Conservation (phyloP, 1,140 invertebrate species). For the Drosophila ogumai region DNA sequence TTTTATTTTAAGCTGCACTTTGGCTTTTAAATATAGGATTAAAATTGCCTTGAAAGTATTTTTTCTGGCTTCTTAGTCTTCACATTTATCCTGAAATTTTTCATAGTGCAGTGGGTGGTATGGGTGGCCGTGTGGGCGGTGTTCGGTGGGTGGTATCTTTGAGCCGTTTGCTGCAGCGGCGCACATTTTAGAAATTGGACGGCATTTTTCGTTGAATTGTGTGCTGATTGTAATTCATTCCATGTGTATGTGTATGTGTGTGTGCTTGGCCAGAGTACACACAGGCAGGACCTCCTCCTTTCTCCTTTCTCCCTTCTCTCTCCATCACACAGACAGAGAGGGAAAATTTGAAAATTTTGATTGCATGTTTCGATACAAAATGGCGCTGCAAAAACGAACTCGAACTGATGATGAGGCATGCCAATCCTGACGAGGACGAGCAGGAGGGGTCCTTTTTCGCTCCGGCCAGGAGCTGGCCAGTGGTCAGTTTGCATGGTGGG, state of each 20-base stretch:
- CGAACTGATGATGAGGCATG: constrained; percentile 80
- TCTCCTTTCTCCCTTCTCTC: neutral
- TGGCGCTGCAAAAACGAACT: constrained; percentile 73
- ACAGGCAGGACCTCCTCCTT: constrained; percentile 23
- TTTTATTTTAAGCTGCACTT: neutral
- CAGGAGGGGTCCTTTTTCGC: constrained; percentile 26
- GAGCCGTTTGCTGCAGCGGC: constrained; percentile 37
- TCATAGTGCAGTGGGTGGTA: neutral
- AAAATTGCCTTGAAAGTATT: neutral
- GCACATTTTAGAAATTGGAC: constrained; percentile 82
- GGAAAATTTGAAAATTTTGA: constrained; percentile 84
- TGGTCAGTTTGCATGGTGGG: constrained; percentile 3
- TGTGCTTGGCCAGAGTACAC: constrained; percentile 56
- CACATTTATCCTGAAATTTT: neutral
- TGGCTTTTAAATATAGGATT: rapidly evolving
- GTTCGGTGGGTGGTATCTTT: constrained; percentile 3
- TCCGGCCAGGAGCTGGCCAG: constrained; percentile 50
- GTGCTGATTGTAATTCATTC: constrained; percentile 83
- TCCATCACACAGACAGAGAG: constrained; percentile 51
- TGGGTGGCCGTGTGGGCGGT: constrained; percentile 12
- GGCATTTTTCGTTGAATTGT: constrained; percentile 84
- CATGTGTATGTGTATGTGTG: constrained; percentile 54
- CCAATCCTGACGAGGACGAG: constrained; percentile 71
- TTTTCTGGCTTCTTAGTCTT: neutral
- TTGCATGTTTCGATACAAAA: constrained; percentile 84